Evolutionary conservation across 2,888 invertebrate genomes (phyloP), one percentile per base, ranked within the genome.

Genomic region (Zhuqinia jingwanae): DNA sequence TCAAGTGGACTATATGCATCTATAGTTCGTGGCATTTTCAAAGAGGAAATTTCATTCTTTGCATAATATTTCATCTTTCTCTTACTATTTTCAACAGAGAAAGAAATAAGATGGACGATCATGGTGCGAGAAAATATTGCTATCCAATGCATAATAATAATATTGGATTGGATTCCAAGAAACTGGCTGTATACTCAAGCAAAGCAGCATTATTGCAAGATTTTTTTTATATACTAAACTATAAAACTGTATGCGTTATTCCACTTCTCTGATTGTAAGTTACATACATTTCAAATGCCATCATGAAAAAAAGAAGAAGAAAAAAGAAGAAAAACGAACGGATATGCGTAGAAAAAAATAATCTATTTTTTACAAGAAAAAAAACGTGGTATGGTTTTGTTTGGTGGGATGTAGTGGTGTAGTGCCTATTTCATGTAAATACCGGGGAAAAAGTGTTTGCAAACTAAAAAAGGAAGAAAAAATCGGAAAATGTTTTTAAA

Each of bases 31-130:
- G 17, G 65, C 36, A 65, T 65, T 65, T 36, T 65, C 36, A 36
- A 25, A 70, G 56, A 70, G 56, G 70, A 78, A 76, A 79, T 85
- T 85, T 56, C 85, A 85, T 85, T 85, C 85, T 78, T 78, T 85
- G 85, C 85, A 85, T 85, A 85, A 85, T 85, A 85, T 85, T 79
- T 85, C 85, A 85, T 85, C 85, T 83, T 47, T 36, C 65, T 22
- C 27, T 58, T 60, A 10, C 50, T 27, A 22, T 78, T 65, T 84
- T 78, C 79, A 79, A 60, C 73, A n/a, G n/a, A n/a, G n/a, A n/a
- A n/a, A n/a, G 45, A 63, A 36, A 63, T 70, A n/a, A 79, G 85
- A 85, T 85, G 85, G 73, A 79, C 85, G 70, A 85, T 58, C 60
- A 58, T 11, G 70, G 20, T 6, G 36, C 27, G 79, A 85, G 56